phyloP scores from a whole-genome alignment of 2,797 vertebrate genomes.

The Hippocampus kuda region DNA sequence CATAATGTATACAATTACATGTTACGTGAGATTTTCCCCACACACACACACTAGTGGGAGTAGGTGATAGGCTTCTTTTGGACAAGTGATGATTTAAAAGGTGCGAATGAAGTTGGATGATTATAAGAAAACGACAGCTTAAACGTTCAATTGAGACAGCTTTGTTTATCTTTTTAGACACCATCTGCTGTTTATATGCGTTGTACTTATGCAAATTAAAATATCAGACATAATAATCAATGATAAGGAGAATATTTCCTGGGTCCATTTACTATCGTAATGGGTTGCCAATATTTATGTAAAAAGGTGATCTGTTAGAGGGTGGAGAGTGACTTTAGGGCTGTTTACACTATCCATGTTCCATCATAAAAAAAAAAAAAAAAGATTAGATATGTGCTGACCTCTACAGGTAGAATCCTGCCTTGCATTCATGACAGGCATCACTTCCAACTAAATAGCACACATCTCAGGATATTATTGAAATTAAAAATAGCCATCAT shows the following conservation, averaged over 20 bases:
- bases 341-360: conserved; percentile 23
- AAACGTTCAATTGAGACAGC: not conserved
- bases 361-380: conserved; percentile 46
- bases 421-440: conserved; percentile 50
- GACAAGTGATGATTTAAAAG: not conserved
- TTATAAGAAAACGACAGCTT: too few relatives aligned
- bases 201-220: not conserved
- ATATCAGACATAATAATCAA: not conserved
- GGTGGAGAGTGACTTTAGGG: not conserved
- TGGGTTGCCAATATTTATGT: not conserved
- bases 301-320: not conserved
- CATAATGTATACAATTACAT: not conserved
- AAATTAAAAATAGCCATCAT: conserved; percentile 9
- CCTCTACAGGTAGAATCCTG: conserved; percentile 60
- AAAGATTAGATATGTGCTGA: conserved; percentile 61
- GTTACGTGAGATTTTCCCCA: not conserved
- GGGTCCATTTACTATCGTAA: not conserved
- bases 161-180: not conserved
- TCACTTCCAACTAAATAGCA: conserved; percentile 29
- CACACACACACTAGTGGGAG: not conserved
- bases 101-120: not conserved
- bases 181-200: not conserved
- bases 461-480: conserved; percentile 11
- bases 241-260: not conserved
- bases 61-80: not conserved